phyloP scores from a whole-genome alignment of 2,888 invertebrate genomes.

The Coronaproctus castanopsis region DNA sequence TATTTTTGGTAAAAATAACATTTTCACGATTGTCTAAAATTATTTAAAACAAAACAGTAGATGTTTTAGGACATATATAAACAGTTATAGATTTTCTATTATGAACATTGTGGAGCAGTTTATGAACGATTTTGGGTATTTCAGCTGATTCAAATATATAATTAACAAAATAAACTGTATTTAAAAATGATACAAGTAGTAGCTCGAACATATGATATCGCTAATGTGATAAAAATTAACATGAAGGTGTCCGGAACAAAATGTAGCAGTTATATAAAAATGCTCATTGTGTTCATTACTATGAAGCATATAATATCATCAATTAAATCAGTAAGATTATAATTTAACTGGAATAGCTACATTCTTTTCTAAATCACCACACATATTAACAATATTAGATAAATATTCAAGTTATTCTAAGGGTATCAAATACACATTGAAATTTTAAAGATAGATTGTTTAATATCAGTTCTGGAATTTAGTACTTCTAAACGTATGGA shows the following conservation, averaged over 20 bases:
- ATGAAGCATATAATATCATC: not conserved
- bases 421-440: not conserved
- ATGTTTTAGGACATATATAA: not conserved
- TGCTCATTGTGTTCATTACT: not conserved
- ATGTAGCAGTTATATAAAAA: not conserved
- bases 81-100: not conserved
- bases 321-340: not conserved
- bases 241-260: not conserved
- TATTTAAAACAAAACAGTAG: not conserved
- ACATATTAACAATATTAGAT: not conserved
- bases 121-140: not conserved
- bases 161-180: not conserved
- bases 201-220: not conserved
- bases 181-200: not conserved
- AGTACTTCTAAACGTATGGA: no score
- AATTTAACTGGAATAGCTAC: not conserved
- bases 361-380: slow-evolving; percentile 2
- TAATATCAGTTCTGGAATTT: not conserved
- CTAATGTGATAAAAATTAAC: not conserved
- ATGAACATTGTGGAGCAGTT: not conserved
- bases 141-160: not conserved
- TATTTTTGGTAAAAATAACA: not conserved
- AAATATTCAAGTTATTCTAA: not conserved
- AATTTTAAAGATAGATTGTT: not conserved
- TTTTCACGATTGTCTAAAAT: not conserved